Evolutionary conservation across 2,888 invertebrate genomes (phyloP), one percentile per base, ranked within the genome.

Genomic region (Antheraea yamamai): DNA sequence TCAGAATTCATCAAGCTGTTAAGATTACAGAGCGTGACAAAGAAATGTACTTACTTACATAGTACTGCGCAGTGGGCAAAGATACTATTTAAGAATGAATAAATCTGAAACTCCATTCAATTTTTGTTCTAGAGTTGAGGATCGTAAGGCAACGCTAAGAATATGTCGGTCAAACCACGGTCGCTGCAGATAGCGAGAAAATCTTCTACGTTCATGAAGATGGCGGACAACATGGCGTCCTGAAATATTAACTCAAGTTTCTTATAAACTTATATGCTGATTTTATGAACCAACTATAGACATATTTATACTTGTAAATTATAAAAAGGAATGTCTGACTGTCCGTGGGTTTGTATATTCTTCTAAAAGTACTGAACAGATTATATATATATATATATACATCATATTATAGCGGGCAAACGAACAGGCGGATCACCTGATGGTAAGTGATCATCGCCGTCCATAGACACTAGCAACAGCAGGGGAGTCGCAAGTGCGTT

Each of bases 101-200:
- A 64, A 1, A 64, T 14, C 23, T 12, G 10, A 26, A 12, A 73
- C 86, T 91, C 92, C 58, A 87, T 6, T 4, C 16, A 51, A 77
- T 78, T 79, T 72, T 72, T 88, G 82, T 89, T 79, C 87, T 75
- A 76, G 77, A 81, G 77, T 79, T 81, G 83, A 78, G 82, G 85
- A 88, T 89, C 90, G 85, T 89, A 91, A 87, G 88, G 88, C 85
- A 85, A 81, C 82, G 85, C 64, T 92, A 91, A 93, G 93, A 94
- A 93, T 93, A 94, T 94, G 94, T 93, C 94, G 93, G 93, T 93
- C 93, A 93, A 88, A 89, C 91, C 89, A 87, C 90, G 93, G 92
- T 81, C 83, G 85, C 82, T 81, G 79, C 82, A 91, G 94, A 94
- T 94, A 94, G 89, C 90, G 87, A 79, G 82, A 85, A 89, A 74